Evolutionary conservation across 2,888 invertebrate species (phyloP).

Genomic region (Clunio marinus): DNA sequence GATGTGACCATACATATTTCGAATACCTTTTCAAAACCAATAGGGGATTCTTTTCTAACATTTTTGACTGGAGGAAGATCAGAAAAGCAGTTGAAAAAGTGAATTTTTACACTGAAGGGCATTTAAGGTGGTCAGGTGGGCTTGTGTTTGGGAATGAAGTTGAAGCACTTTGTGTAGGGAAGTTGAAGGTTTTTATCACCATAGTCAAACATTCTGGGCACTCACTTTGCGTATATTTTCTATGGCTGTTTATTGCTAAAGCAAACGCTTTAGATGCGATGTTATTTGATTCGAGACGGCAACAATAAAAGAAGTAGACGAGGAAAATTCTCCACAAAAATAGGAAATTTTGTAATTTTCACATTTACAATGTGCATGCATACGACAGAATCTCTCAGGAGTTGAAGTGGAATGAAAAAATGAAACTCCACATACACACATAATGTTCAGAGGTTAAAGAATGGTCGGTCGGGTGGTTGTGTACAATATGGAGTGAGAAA

Average conservation of each 20-base stretch:
- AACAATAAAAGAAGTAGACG: conserved; percentile 27
- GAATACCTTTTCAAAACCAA: conserved; percentile 11
- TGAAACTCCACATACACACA: conserved; percentile 20
- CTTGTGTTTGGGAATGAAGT: too few relatives aligned
- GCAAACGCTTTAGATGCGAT: background rate
- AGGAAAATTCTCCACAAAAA: conserved; percentile 6
- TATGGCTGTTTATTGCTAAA: background rate
- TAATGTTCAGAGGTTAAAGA: conserved; percentile 9
- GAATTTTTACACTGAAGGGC: too few relatives aligned
- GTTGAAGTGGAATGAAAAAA: background rate
- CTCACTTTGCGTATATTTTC: too few relatives aligned
- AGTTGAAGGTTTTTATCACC: too few relatives aligned
- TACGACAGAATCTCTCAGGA: conserved; percentile 22
- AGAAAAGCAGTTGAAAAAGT: background rate
- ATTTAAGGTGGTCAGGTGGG: too few relatives aligned
- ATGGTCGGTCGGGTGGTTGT: too few relatives aligned
- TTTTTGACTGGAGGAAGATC: background rate
- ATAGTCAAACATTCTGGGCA: too few relatives aligned
- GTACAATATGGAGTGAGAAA: background rate
- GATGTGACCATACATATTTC: too few relatives aligned
- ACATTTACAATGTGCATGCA: conserved; percentile 9
- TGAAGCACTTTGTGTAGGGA: too few relatives aligned
- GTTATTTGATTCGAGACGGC: background rate
- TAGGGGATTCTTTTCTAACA: background rate
- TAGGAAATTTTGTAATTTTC: conserved; percentile 7